Percentiles rank a stretch among this genome's conserved stretches.
Evolutionary conservation across 2,113 vertebrate species (phyloP).

Genomic region (Nestor notabilis): DNA sequence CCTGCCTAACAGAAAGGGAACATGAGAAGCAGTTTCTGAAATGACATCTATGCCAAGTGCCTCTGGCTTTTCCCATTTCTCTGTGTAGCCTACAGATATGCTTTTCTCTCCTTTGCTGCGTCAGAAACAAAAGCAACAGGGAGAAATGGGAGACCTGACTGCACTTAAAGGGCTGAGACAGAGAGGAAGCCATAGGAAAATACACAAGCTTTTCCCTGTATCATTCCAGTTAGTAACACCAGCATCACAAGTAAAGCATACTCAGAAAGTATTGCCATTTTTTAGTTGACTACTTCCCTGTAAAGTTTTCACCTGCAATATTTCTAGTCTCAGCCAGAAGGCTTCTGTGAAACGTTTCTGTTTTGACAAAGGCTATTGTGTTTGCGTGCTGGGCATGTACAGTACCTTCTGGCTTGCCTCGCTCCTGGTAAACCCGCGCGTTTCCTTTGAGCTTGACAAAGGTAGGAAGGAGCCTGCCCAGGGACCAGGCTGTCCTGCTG

Average conservation of each 20-base stretch:
- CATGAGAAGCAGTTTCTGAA: neutral
- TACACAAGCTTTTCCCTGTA: neutral
- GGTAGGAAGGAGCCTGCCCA: slow-evolving; percentile 7
- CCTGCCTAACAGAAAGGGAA: neutral
- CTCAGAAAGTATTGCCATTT: neutral
- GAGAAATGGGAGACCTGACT: neutral
- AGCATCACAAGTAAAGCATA: neutral
- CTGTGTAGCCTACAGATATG: neutral
- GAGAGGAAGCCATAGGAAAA: neutral
- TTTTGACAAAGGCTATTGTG: neutral
- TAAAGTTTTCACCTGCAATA: neutral
- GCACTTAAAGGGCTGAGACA: neutral
- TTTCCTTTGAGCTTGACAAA: neutral
- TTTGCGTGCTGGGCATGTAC: neutral
- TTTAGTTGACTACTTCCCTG: neutral
- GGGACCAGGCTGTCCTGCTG: neutral
- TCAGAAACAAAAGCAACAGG: neutral
- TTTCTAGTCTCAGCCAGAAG: neutral
- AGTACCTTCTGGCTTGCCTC: neutral
- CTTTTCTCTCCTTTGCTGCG: neutral
- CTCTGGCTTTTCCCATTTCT: neutral
- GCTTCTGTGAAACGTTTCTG: neutral
- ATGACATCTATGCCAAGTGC: neutral
- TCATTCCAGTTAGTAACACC: neutral
- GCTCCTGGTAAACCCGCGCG: neutral